Base-by-base conservation (phyloP, 2,888 invertebrate species). In the Schrankia costaestrigalis region DNA sequence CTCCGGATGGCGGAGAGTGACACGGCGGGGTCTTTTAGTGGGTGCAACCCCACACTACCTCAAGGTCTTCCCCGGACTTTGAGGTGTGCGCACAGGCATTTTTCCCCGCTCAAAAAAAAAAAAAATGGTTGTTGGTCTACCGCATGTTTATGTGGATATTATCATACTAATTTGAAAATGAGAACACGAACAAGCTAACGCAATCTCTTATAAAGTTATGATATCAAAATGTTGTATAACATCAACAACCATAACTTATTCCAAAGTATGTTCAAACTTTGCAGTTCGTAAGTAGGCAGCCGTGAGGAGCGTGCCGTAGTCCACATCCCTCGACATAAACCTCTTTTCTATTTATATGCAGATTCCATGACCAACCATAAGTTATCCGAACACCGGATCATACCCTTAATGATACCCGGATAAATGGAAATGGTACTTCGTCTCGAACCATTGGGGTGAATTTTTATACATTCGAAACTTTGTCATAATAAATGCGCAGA, bases 321-420 rank as follows among this genome's bases (percentile, higher is more conserved):
- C 15, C 50, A 59, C 61, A 74, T 69, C 78, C 76, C 69, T 57
- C 58, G 55, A 47, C 41, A 27, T 54, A 56, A 54, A 59, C 50
- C 77, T 74, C 78, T 70, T 73, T 78, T 65, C 85, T 82, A 87
- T 87, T 86, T 86, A 85, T 84, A 87, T 87, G 86, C 84, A 86
- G 83, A 87, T 86, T 84, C 77, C 73, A 76, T 66, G 68, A 65
- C 78, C 78, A 69, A 77, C 81, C 85, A 84, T 85, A 87, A 85
- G 85, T 86, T 85, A 84, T 78, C 77, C 80, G 76, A 72, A 78
- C 74, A 75, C 75, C 74, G 84, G 81, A 84, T 85, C 84, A 85
- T 77, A 70, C 72, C 71, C 73, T 77, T 81, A 84, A 84, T 84
- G 80, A 79, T 70, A 71, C 71, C 59, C 69, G 72, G 77, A 76